Conservation (phyloP, 2,888 invertebrate genomes). For the Cantharis rufa region DNA sequence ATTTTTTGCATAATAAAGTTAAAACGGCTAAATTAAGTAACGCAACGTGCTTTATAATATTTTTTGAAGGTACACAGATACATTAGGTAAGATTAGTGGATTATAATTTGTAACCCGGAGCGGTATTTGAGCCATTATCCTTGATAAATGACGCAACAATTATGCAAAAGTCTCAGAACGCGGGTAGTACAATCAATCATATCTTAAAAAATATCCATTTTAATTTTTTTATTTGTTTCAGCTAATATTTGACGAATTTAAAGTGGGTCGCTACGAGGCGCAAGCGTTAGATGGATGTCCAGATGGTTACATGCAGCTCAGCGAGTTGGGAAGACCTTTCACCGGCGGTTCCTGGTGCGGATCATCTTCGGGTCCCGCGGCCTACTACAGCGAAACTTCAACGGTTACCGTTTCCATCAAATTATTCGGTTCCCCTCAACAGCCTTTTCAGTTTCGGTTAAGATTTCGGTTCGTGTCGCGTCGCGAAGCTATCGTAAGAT, state of each 20-base stretch:
- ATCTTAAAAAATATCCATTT: background rate
- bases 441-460: constrained; percentile 79
- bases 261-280: constrained; percentile 80
- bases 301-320: constrained; percentile 85
- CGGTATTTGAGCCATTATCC: constrained; percentile 46
- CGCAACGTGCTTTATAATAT: background rate
- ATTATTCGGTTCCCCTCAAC: constrained; percentile 72
- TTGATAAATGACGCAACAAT: constrained; percentile 52
- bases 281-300: constrained; percentile 79
- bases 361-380: constrained; percentile 76
- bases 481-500: constrained; percentile 78
- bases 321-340: constrained; percentile 84
- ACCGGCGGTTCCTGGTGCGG: constrained; percentile 92
- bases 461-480: constrained; percentile 82
- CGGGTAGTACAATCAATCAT: background rate
- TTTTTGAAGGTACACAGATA: constrained; percentile 26
- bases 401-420: constrained; percentile 86
- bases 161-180: constrained; percentile 41
- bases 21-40: background rate
- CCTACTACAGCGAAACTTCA: constrained; percentile 88
- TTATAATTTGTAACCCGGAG: constrained; percentile 29
- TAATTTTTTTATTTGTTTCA: constrained; percentile 48
- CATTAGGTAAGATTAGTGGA: constrained; percentile 32
- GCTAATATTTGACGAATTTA: constrained; percentile 87
- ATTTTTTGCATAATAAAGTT: background rate